phyloP scores from a whole-genome alignment of 1,140 invertebrate genomes.

The Heliconius eleuchia region DNA sequence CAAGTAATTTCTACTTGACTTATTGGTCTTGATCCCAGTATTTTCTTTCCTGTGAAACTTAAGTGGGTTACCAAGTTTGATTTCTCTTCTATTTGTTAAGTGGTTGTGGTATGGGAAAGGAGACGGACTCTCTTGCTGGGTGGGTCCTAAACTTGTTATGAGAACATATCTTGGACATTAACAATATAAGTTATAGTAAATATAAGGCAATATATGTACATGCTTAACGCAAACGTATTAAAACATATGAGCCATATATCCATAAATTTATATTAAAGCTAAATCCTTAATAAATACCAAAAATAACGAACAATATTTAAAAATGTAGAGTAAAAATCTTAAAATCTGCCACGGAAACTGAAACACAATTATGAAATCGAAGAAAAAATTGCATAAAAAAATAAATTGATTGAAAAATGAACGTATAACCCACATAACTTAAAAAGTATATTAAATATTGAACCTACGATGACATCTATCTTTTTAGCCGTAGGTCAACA shows the following conservation, averaged over 20 bases:
- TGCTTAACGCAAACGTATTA: too few relatives aligned
- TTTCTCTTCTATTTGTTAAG: constrained; percentile 54
- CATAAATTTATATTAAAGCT: too few relatives aligned
- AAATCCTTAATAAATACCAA: too few relatives aligned
- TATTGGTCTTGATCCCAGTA: constrained; percentile 55
- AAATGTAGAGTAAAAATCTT: too few relatives aligned
- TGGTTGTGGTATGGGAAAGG: constrained; percentile 47
- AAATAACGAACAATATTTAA: too few relatives aligned
- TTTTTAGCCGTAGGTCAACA: background rate
- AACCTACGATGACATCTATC: background rate
- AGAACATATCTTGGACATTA: background rate
- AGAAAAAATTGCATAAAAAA: background rate
- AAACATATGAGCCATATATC: too few relatives aligned
- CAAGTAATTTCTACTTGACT: constrained; percentile 65
- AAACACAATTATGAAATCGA: background rate
- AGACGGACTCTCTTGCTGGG: constrained; percentile 25
- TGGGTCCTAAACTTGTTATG: background rate
- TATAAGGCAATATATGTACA: constrained; percentile 38
- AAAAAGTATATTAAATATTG: too few relatives aligned
- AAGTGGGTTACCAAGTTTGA: constrained; percentile 61
- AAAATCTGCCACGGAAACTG: background rate
- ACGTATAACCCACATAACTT: too few relatives aligned
- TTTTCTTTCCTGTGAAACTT: constrained; percentile 71
- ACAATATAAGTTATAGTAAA: constrained; percentile 28
- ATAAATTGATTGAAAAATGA: background rate